Base-by-base conservation (phyloP, 2,888 invertebrate genomes). In the Boloria euphrosyne region DNA sequence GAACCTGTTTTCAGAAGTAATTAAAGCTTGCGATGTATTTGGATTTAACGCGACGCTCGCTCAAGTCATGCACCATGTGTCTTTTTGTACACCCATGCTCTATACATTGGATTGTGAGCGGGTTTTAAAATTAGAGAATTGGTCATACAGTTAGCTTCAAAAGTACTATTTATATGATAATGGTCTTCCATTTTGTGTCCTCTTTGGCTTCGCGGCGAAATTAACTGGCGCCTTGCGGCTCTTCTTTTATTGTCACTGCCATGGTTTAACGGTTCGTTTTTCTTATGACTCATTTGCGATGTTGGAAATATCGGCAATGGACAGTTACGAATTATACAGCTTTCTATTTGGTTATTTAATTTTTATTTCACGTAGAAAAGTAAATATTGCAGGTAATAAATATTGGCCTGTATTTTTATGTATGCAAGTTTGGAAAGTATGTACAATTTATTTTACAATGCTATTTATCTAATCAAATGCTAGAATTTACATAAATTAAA, bases 111-210 rank as follows among this genome's bases (percentile, higher is more conserved):
- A 57, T 55, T 63, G 58, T 64, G 58, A 66, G 31, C 31, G 65
- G 43, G 78, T 78, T 83, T 78, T 81, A 85, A 85, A 88, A 84
- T 89, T 89, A 89, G 89, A 86, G 81, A 81, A 89, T 87, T 90
- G 86, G 86, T 90, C 90, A 90, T 87, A 80, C 84, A 78, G 75
- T 75, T 13, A 75, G 78, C 74, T 74, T 74, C 78, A 74, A 77
- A 76, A 78, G 79, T 76, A 61, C 85, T 89, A 90, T 89, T 89
- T 87, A 86, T 86, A 83, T 78, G 75, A 73, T 69, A 78, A 76
- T 84, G 82, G 86, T 90, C 82, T 83, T 89, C 84, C 85, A 84
- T 87, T 89, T 89, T 83, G 82, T 79, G 74, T 75, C 75, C 79
- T 75, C 79, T 77, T 78, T 81, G 79, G 80, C 58, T 75, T 80